Percentiles rank a stretch among this genome's conserved stretches.
Evolutionary conservation across 2,888 invertebrate genomes (phyloP).

Genomic region (Colostygia pectinataria): DNA sequence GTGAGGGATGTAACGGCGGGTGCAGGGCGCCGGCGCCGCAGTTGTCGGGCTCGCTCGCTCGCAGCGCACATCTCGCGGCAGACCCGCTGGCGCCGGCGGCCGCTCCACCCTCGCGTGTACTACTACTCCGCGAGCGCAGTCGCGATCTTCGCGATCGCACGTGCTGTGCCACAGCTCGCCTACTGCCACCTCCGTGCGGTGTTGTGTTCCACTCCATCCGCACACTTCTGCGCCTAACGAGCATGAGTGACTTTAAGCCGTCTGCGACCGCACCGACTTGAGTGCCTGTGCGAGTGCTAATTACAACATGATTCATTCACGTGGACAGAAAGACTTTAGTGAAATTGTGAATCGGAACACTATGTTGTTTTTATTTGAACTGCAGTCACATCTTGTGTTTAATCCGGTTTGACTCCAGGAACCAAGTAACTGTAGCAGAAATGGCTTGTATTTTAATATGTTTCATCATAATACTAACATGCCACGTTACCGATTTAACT

Average conservation of each 20-base stretch:
- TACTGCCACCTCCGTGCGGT: conserved; percentile 21
- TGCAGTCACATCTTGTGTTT: conserved; percentile 61
- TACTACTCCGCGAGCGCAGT: conserved; percentile 26
- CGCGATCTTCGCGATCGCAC: conserved; percentile 40
- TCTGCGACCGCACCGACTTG: conserved; percentile 49
- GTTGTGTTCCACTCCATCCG: conserved; percentile 27
- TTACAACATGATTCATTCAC: conserved; percentile 61
- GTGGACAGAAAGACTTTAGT: conserved; percentile 48
- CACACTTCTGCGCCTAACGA: conserved; percentile 40
- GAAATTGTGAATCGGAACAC: conserved; percentile 53
- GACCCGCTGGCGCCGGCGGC: conserved; percentile 70
- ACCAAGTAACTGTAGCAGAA: conserved; percentile 44
- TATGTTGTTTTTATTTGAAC: conserved; percentile 54
- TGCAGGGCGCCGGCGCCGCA: conserved; percentile 77
- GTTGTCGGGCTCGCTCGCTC: conserved; percentile 51
- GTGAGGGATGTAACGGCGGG: conserved; percentile 65
- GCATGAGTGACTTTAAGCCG: conserved; percentile 56
- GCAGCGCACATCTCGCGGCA: conserved; percentile 64
- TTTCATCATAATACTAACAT: conserved; percentile 62
- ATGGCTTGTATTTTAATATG: conserved; percentile 69
- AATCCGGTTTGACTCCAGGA: conserved; percentile 62
- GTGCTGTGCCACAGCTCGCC: conserved; percentile 29
- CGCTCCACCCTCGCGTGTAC: conserved; percentile 36
- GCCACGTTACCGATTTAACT: conserved; percentile 61
- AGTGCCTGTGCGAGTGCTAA: conserved; percentile 61